A percentile compares a stretch with the other conserved stretches of the same genome.
Conservation (phyloP, 2,888 invertebrate genomes). For the Harpalus rubripes region DNA sequence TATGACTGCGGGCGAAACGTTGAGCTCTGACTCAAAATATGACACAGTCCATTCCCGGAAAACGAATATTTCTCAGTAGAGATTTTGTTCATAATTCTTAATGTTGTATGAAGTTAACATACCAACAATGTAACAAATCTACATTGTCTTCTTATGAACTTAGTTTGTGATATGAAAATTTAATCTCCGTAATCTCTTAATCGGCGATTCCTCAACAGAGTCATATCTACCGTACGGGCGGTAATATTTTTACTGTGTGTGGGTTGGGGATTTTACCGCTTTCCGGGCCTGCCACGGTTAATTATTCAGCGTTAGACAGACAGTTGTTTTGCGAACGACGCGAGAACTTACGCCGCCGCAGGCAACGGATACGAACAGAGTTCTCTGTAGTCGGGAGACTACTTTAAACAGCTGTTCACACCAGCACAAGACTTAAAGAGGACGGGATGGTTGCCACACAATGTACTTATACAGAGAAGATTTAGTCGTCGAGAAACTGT, state of each 20-base stretch:
- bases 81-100: no score
- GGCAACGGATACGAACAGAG: constrained; percentile 12
- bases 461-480: no score
- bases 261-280: constrained; percentile 26
- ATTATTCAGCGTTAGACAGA: constrained; percentile 56
- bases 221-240: not conserved
- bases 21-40: no score
- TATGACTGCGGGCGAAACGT: no score
- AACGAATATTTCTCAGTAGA: no score
- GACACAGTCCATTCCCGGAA: no score
- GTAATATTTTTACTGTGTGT: constrained; percentile 17
- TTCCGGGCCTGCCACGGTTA: constrained; percentile 35
- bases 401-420: constrained; percentile 28
- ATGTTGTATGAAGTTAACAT: no score
- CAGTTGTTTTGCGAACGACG: constrained; percentile 44
- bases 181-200: not conserved
- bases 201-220: not conserved
- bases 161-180: not conserved
- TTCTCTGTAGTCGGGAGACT: not conserved
- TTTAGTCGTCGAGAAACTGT: no score
- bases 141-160: not conserved
- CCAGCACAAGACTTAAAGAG: not conserved
- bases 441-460: no score
- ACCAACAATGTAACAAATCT: not conserved
- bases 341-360: constrained; percentile 28